Base-by-base conservation (phyloP, 1,140 invertebrate species). In the Pogonognathellus flavescens region DNA sequence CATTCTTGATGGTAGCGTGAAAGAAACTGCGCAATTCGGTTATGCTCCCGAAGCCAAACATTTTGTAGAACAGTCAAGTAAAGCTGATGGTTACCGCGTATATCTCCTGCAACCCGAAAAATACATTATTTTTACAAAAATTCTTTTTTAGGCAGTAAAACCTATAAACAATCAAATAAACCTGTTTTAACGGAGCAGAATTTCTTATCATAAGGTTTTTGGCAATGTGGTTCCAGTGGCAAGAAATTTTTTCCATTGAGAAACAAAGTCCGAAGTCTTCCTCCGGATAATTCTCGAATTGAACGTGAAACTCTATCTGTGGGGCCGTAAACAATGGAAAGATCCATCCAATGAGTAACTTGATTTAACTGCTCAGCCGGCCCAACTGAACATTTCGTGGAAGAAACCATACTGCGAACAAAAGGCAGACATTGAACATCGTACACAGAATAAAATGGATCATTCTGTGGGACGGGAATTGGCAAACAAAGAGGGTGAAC, bases 261-360 rank as follows among this genome's bases (percentile, higher is more conserved):
- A 2, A 76, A 9, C n/a, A 50, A 14, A 16, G 81, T 49, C 83
- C 81, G 88, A 9, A 91, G 53, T 31, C 86, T 76, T 18, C 90
- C 90, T 55, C 87, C 87, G 59, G 80, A 82, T 60, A 90, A 90
- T 16, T 95, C 90, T 70, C 95, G 90, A 0, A 96, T 91, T 85
- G 93, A 93, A 85, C 95, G 94, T 0, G 95, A 94, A 76, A 95
- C 94, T 57, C 94, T 92, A 14, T 94, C 93, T 59, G 94, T 95
- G 90, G 95, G 97, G 57, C 96, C 97, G 90, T 99, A 99, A 13
- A 99, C 93, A 25, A 94, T 95, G 0, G 97, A 99, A 1, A 93
- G 97, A 90, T 99, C 98, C 18, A 87, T 50, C 60, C 76, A 85
- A 25, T 59, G 53, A 7, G 86, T 88, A 13, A 87, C 60, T 53